Percentiles rank a stretch among this genome's conserved stretches.
Evolutionary conservation across 2,888 invertebrate genomes (phyloP).

Genomic region (Tanaodytes sp.): DNA sequence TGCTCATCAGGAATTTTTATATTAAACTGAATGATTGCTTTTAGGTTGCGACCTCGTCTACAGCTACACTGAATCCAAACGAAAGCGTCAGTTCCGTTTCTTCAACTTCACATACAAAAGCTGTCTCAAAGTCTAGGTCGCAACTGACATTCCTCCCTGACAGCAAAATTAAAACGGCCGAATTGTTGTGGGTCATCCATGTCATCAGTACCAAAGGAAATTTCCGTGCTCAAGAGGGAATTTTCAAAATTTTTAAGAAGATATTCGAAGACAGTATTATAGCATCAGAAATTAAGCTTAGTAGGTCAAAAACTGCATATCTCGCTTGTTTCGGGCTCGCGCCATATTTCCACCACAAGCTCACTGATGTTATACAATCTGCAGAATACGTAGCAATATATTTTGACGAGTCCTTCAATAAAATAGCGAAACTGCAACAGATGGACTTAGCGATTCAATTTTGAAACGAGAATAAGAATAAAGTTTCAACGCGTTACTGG

Average conservation of each 20-base stretch:
- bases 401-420: constrained; percentile 20
- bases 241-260: constrained; percentile 8
- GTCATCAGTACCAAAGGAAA: constrained; percentile 14
- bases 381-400: constrained; percentile 11
- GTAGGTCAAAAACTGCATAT: constrained; percentile 19
- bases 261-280: constrained; percentile 12
- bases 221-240: constrained; percentile 13
- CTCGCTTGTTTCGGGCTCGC: constrained; percentile 19
- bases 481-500: constrained; percentile 25
- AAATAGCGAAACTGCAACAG: constrained; percentile 18
- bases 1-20: too few relatives aligned
- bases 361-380: constrained; percentile 7
- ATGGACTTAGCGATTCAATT: constrained; percentile 21
- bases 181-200: constrained; percentile 23
- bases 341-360: constrained; percentile 15
- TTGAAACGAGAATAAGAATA: constrained; percentile 15
- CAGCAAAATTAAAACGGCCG: too few relatives aligned
- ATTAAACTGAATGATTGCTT: too few relatives aligned
- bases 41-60: too few relatives aligned
- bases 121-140: not conserved
- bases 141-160: not conserved
- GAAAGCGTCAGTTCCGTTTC: too few relatives aligned
- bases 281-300: constrained; percentile 17
- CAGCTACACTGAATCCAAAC: too few relatives aligned
- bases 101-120: too few relatives aligned